Conservation (phyloP, 2,888 invertebrate genomes). For the Polyommatus iphigenia region DNA sequence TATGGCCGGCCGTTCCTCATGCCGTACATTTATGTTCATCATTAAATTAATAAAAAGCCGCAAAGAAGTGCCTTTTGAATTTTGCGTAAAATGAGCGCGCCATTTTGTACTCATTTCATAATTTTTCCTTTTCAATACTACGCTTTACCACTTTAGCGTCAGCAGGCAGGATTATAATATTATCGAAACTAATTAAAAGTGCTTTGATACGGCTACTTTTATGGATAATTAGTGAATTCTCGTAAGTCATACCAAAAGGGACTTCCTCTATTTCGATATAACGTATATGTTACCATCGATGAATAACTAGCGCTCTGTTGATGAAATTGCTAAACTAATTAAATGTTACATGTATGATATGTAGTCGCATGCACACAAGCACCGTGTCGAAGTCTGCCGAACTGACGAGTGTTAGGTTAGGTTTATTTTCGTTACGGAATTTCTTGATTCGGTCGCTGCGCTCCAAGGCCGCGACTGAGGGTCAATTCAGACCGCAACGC, state of each 20-base stretch:
- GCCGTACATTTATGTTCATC: neutral
- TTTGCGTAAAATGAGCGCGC: neutral
- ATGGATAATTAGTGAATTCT: neutral
- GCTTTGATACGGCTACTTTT: neutral
- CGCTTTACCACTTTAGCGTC: neutral
- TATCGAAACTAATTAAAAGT: neutral
- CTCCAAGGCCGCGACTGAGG: too few species aligned
- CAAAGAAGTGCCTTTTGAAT: slow-evolving; percentile 1
- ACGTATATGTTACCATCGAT: too few species aligned
- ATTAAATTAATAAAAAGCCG: slow-evolving; percentile 2
- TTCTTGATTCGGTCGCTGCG: too few species aligned
- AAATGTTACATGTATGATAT: too few species aligned
- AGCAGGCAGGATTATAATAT: neutral
- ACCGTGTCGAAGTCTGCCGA: too few species aligned
- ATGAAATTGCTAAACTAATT: too few species aligned
- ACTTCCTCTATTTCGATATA: too few species aligned
- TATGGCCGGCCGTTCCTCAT: neutral
- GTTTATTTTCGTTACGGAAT: too few species aligned
- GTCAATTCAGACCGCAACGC: too few species aligned
- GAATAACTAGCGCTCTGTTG: too few species aligned
- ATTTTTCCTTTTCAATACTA: neutral
- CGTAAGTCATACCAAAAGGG: neutral
- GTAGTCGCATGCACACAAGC: too few species aligned
- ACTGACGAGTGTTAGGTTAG: too few species aligned
- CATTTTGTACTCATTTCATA: neutral